These are phyloP conservation scores for Grantiella picta DNA, from an alignment of 2,113 vertebrate species.

Conservation along the genomic window DNA sequence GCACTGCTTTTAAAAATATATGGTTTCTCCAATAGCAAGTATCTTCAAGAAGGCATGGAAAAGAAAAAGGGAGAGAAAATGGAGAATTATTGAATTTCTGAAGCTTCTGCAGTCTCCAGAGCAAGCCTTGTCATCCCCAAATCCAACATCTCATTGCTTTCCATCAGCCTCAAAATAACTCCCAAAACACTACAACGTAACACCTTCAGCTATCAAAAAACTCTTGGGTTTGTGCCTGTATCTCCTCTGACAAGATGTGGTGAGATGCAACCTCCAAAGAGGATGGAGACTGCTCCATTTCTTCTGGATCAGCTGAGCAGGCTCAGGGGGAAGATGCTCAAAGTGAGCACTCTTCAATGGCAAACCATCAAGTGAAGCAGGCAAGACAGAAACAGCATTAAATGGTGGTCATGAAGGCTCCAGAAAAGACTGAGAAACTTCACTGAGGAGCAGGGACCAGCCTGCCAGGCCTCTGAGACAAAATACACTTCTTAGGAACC, in stretches of 20 bases:
- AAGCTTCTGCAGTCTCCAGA: not conserved
- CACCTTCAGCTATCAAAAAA: not conserved
- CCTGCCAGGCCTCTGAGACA: not conserved
- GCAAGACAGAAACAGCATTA: not conserved
- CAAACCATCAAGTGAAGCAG: not conserved
- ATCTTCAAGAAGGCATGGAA: not conserved
- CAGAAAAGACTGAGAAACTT: not conserved
- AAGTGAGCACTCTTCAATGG: not conserved
- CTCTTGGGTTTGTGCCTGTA: not conserved
- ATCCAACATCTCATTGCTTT: not conserved
- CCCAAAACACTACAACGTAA: not conserved
- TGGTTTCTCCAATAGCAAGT: not conserved
- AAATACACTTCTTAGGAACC: not conserved
- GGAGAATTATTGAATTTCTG: not conserved
- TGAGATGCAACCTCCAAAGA: not conserved
- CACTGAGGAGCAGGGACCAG: not conserved
- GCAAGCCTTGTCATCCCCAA: not conserved
- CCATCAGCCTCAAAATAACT: not conserved
- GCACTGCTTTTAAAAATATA: not conserved
- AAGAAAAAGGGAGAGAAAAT: not conserved
- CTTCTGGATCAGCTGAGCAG: not conserved
- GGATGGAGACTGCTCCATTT: not conserved
- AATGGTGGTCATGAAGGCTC: not conserved
- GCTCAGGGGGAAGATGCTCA: not conserved
- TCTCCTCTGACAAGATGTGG: not conserved